Base-by-base conservation (phyloP, 2,888 invertebrate genomes). In the Eurois occulta region DNA sequence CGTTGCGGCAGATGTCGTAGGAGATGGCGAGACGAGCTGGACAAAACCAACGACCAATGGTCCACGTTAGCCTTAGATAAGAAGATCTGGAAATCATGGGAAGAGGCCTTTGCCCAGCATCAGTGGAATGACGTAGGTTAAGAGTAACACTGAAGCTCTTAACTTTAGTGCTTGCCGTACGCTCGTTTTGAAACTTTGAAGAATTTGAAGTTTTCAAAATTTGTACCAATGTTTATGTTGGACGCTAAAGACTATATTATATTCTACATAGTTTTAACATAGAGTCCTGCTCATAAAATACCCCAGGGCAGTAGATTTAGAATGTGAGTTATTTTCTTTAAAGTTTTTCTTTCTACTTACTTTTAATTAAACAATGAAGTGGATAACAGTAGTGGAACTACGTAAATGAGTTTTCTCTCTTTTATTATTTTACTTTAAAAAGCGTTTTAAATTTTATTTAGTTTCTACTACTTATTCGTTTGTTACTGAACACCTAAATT, bases 281-380 rank as follows among this genome's bases (percentile, higher is more conserved):
- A 38, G 0, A 64, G 8, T 24, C 13, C 3, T 48, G 28, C 48
- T 48, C 18, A 35, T 8, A 4, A 28, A 58, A 52, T 58, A 21
- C 21, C 21, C 38, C 1, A 16, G 8, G 21, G 8, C 41, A 41
- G 24, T 38, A 21, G 8, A 64, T 6, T 55, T 58, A 28, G 6
- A 62, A 41, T 62, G 21, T 32, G 8, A 79, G 11, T 46, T 38
- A 43, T 46, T 52, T 60, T 43, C 35, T 8, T 32, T 46, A n/a
- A 65, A 41, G 48, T 38, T 48, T 79, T 72, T 38, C 58, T 58
- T 60, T 80, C 62, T 43, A 72, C 48, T 43, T 32, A 46, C 52
- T 58, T 67, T 80, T 80, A 75, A 80, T 80, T 73, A 79, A 73
- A 80, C 74, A 79, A 80, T 67, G 58, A 52, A 67, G 43, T 67